phyloP scores from a whole-genome alignment of 1,140 invertebrate species.

The Pseudomyrmex concolor region DNA sequence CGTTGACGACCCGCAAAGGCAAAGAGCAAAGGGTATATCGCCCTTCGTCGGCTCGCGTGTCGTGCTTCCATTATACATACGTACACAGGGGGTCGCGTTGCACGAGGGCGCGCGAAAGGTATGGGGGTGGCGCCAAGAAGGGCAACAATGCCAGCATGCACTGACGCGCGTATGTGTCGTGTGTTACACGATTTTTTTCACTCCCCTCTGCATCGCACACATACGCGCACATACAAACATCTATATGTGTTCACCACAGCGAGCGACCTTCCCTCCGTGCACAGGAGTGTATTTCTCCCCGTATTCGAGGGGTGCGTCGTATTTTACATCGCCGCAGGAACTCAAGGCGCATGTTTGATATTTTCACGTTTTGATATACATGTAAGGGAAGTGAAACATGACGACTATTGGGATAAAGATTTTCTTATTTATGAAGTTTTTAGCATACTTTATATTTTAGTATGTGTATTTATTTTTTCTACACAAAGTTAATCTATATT shows the following conservation, averaged over 20 bases:
- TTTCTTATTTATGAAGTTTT: neutral
- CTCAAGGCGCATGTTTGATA: slow-evolving; percentile 6
- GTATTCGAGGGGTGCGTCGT: slow-evolving; percentile 13
- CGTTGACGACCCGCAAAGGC: slow-evolving; percentile 52
- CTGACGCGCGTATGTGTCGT: slow-evolving; percentile 56
- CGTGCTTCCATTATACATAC: slow-evolving; percentile 66
- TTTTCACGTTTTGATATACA: slow-evolving; percentile 1
- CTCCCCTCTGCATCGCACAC: neutral
- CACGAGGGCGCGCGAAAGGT: slow-evolving; percentile 47
- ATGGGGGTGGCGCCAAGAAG: slow-evolving; percentile 67
- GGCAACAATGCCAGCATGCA: slow-evolving; percentile 70
- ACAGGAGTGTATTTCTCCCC: slow-evolving; percentile 30
- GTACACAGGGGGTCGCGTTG: slow-evolving; percentile 45
- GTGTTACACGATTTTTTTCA: slow-evolving; percentile 53
- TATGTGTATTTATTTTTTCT: no score
- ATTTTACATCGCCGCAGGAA: neutral
- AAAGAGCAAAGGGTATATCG: slow-evolving; percentile 69
- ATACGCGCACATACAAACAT: neutral
- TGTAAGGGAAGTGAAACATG: neutral
- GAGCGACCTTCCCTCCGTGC: neutral
- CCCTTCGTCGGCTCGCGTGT: slow-evolving; percentile 64
- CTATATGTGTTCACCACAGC: neutral
- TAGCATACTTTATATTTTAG: neutral
- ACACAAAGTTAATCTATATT: no score
- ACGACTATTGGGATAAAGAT: neutral